A percentile compares a stretch with the other conserved stretches of the same genome.
phyloP scores from a whole-genome alignment of 2,797 vertebrate species.

The Acanthornis magna region DNA sequence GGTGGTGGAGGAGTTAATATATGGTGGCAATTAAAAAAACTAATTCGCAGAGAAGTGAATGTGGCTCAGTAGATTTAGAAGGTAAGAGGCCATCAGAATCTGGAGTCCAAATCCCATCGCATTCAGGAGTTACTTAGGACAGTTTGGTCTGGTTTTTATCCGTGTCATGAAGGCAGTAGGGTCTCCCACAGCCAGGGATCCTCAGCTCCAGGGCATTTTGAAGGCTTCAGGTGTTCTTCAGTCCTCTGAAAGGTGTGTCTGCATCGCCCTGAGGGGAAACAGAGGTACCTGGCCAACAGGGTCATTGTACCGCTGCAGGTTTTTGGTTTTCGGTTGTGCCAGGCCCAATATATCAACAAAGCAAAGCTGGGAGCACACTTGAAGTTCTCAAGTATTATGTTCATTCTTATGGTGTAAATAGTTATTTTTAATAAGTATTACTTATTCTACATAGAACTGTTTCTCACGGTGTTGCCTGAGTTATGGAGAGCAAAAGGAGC shows the following conservation, averaged over 20 bases:
- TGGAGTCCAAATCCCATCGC: background rate
- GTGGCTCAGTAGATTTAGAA: background rate
- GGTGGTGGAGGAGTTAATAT: background rate
- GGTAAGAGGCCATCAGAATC: background rate
- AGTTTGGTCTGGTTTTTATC: background rate
- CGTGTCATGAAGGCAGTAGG: background rate
- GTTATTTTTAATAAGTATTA: background rate
- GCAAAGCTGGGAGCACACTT: background rate
- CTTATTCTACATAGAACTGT: background rate
- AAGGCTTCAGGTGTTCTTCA: background rate
- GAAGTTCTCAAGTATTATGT: background rate
- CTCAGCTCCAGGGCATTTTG: background rate
- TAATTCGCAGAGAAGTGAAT: background rate
- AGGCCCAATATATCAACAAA: fast-evolving
- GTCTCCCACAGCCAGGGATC: background rate
- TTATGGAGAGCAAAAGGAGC: background rate
- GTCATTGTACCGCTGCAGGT: background rate
- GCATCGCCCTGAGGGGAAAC: background rate
- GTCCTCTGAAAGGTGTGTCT: background rate
- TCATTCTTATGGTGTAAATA: background rate
- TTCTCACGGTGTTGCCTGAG: background rate
- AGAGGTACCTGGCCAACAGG: background rate
- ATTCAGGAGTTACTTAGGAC: background rate
- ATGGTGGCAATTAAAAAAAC: background rate
- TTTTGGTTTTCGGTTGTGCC: background rate